Evolutionary conservation across 1,140 invertebrate genomes (phyloP), one percentile per base, ranked within the genome.

Genomic region (Diprion similis): DNA sequence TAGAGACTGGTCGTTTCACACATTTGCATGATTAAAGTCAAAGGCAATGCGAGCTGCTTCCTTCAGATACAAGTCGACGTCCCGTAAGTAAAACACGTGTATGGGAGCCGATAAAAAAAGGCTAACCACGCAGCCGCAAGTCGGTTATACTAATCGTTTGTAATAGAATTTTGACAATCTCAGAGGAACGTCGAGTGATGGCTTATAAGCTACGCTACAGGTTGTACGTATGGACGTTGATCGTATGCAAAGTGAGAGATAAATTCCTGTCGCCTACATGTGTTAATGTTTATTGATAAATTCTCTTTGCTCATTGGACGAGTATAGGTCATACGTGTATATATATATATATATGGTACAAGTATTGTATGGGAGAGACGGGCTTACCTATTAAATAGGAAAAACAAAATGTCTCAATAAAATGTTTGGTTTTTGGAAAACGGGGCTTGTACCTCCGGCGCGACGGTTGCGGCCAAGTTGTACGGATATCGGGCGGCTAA

Each of bases 401-500:
- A 17, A 59, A 59, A 59, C n/a, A 59, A 59, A 59, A 59, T 17
- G 51, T 59, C 51, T 59, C 51, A 59, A 59, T 59, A 59, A 59
- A 59, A 59, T 59, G 51, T 4, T 59, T 3, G 51, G n/a, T 59
- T 59, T 37, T 37, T 37, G 24, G 24, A 37, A 37, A 37, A 37
- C 24, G 24, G 24, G 24, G 1, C 24, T 37, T 37, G 24, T 37
- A 37, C 24, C 24, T 37, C 24, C 24, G 24, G 24, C 6, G 24
- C 24, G 24, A 37, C 24, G 24, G 24, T 37, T 37, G 24, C 24
- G 24, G 24, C 24, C 24, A 6, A 37, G 24, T 37, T 37, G 24
- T 37, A 37, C 24, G 24, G 24, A 37, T 37, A 37, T 37, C 24
- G n/a, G 51, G 51, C 51, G n/a, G 11, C 51, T 59, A n/a, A 59